Evolutionary conservation across 2,113 vertebrate genomes (phyloP).

Genomic region (Dasyornis broadbenti): DNA sequence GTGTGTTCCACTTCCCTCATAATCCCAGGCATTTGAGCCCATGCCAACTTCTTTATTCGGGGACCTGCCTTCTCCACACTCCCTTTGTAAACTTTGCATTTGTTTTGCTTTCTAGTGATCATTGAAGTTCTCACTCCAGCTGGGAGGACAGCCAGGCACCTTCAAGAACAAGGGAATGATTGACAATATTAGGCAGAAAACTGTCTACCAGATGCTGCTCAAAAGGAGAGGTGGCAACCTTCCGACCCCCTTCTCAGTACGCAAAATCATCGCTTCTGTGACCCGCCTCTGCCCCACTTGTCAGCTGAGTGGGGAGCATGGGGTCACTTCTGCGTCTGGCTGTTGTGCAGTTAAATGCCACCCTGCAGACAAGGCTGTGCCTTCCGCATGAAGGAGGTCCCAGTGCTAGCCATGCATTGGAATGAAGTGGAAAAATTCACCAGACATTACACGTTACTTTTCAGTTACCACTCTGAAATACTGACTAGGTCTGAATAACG

Average conservation of each 20-base stretch:
- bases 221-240: slow-evolving; percentile 52
- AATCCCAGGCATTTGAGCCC: slow-evolving; percentile 28
- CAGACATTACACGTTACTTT: neutral
- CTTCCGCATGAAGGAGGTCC: neutral
- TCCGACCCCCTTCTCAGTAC: neutral
- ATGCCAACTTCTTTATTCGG: slow-evolving; percentile 33
- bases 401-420: neutral
- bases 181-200: slow-evolving; percentile 62
- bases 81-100: slow-evolving; percentile 48
- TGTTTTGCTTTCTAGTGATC: slow-evolving; percentile 44
- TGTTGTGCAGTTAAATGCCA: neutral
- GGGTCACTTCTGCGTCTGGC: neutral
- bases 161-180: slow-evolving; percentile 50
- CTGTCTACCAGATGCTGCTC: slow-evolving; percentile 53
- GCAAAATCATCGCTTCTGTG: neutral
- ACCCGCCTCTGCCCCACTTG: neutral
- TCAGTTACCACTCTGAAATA: neutral
- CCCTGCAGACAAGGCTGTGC: neutral
- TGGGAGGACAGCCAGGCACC: slow-evolving; percentile 56
- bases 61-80: slow-evolving; percentile 49
- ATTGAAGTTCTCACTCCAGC: slow-evolving; percentile 56
- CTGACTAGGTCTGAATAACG: neutral
- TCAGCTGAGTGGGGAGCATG: neutral
- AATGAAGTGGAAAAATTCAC: neutral
- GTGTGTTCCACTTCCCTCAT: slow-evolving; percentile 11